Conservation (phyloP, 2,113 vertebrate species). For the Phodopus roborovskii region DNA sequence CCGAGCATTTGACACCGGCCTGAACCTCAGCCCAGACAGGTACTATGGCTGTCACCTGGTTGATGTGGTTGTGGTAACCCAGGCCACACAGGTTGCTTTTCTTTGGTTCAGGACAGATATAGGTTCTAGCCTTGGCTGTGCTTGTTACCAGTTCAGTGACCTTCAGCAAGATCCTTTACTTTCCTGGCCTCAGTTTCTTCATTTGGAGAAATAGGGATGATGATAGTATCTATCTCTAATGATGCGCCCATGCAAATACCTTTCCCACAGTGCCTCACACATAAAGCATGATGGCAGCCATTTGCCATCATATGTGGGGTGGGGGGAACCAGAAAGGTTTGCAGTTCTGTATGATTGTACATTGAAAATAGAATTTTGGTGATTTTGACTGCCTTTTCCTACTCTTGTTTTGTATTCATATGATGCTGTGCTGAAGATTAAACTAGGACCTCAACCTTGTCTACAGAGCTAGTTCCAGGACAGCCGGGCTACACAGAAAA, state of each 20-base stretch:
- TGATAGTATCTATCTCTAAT: neutral
- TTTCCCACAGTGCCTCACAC: neutral
- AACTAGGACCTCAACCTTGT: neutral
- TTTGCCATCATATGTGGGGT: neutral
- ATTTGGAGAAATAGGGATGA: neutral
- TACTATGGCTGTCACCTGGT: slow-evolving; percentile 69
- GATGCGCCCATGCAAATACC: neutral
- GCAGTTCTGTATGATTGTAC: neutral
- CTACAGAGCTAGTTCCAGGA: neutral
- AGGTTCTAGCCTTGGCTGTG: neutral
- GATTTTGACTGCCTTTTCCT: neutral
- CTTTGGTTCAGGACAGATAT: neutral
- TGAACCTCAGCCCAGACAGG: slow-evolving; percentile 92
- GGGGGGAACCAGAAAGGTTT: neutral
- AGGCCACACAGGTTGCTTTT: neutral
- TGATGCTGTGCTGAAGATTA: neutral
- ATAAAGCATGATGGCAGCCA: neutral
- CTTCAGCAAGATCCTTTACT: neutral
- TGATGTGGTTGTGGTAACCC: neutral
- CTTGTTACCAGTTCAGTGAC: neutral
- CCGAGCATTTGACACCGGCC: slow-evolving; percentile 93
- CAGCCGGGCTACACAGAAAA: neutral
- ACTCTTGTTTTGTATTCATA: neutral
- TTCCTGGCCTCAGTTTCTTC: neutral
- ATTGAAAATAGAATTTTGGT: neutral